Evolutionary conservation across 2,888 invertebrate species (phyloP), one percentile per base, ranked within the genome.

Genomic region (Eilema depressum): DNA sequence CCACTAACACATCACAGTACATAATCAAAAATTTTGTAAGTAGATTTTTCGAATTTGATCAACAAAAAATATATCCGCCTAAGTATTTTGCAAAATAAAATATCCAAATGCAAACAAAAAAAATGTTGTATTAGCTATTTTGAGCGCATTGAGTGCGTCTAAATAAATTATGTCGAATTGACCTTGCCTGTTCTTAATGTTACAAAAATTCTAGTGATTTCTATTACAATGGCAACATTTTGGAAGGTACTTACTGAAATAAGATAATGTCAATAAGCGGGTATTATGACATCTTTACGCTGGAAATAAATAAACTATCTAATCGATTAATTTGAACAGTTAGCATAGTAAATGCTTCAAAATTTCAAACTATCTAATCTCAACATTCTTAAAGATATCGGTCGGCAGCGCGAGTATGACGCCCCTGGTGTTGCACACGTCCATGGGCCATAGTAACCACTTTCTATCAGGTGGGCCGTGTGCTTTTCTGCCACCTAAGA

Each of bases 11-110:
- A 77, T 75, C 81, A 79, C 80, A 76, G 75, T 71, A 71, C 67
- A 66, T 66, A 74, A 70, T 74, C 70, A 77, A 79, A 75, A 70
- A 75, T 82, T 79, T 83, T 78, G 77, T 82, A 85, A 69, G 30
- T 26, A 59, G 26, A 17, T 60, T 60, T 61, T 64, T 23, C 53
- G 69, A 74, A 72, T 82, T 83, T 79, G 71, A 82, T 73, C 76
- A 78, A 80, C 75, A 70, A 74, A 65, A 67, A 75, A 75, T 69
- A 76, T 74, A 77, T 80, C 81, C 79, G 77, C 81, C 81, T 80
- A 73, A 71, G 70, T 75, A 73, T 73, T 77, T 75, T 76, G 73
- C 73, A 26, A 64, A 69, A 66, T 64, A 69, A 75, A 74, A 80
- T 71, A 70, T 66, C 71, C 65, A 64, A 70, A 79, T 70, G 71